Evolutionary conservation across 2,797 vertebrate genomes (phyloP), one percentile per base, ranked within the genome.

Genomic region (Mormyrus proboscirostris): DNA sequence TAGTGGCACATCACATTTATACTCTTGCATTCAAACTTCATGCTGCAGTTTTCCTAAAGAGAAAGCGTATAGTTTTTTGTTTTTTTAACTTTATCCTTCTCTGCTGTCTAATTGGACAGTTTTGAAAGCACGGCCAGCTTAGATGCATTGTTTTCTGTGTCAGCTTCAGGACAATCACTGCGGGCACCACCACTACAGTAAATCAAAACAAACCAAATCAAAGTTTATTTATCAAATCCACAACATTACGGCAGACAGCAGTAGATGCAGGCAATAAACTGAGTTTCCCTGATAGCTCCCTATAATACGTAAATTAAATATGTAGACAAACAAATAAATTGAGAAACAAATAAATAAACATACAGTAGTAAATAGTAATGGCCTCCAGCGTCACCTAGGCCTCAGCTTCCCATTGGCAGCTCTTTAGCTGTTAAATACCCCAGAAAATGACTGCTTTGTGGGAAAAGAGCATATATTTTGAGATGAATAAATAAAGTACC

Each of bases 401-500:
- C 12, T 16, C 50, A 29, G n/a, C 10, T 55, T 25, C 12, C 50
- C 4, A 0, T 38, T 53, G 50, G 22, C 76, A 82, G 41, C 5
- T 16, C 7, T 38, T 86, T 55, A 12, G 51, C 14, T 25, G 12
- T 86, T 86, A 29, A 53, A 55, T 55, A 19, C 29, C 84, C 50
- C 84, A 86, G 49, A 86, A 51, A 53, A 86, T 86, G 49, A 55
- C 84, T 33, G 49, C 84, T 55, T 55, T 86, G 84, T 53, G 84
- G 25, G 50, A 9, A 86, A 1, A 8, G 49, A 55, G 12, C 22
- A 33, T 86, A 55, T 82, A 82, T 29, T 86, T 55, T 55, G 51
- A 86, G 50, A 25, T 55, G 84, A 86, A 55, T 86, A 86, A 86
- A 55, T 86, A 86, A 86, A 86, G 50, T 55, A 55, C 47, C 50